Base-by-base conservation (phyloP, 53 echinoderm and acorn worm genomes). In the Astropecten irregularis region DNA sequence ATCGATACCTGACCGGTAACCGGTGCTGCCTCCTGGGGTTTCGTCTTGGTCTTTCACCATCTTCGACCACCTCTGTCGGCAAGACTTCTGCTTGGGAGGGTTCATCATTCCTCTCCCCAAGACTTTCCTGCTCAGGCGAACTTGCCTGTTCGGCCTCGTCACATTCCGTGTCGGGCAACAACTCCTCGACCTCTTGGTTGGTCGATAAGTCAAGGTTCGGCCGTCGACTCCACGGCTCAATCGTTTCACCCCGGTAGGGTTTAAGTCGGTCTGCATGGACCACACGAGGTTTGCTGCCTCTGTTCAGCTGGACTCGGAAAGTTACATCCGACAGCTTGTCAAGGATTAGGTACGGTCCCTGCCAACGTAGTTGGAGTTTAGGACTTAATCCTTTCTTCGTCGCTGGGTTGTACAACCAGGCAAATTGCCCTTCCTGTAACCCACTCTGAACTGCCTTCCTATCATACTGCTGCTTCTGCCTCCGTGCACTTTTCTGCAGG, bases 271-370 rank as follows among this genome's bases (percentile, higher is more conserved):
- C 66, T 39, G 66, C 36, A 66, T 66, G 40, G 15, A 66, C 39
- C 37, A 66, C 38, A 18, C 40, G 66, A 66, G 66, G 66, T n/a
- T 66, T 66, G 38, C 66, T 66, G 66, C 40, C 66, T 40, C 66
- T 39, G 11, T 36, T 66, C 66, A 66, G 66, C 66, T 66, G 66
- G 8, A 66, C 23, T 36, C 66, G 29, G 40, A 37, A 59, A 9
- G 60, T 59, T 59, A 59, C 60, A 15, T 59, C 60, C 19, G 60
- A 59, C 60, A 59, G 60, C 60, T 59, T 59, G 19, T 65, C 25
- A 18, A 65, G 3, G 14, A 65, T 65, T 13, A 65, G 65, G 35
- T 65, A 67, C 4, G 60, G 60, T 15, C 60, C 60, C 30, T 28
- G 26, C 60, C 60, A 59, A 59, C 60, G 60, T 27, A 59, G 28